phyloP scores from a whole-genome alignment of 2,888 invertebrate species.

The Acronicta psi region DNA sequence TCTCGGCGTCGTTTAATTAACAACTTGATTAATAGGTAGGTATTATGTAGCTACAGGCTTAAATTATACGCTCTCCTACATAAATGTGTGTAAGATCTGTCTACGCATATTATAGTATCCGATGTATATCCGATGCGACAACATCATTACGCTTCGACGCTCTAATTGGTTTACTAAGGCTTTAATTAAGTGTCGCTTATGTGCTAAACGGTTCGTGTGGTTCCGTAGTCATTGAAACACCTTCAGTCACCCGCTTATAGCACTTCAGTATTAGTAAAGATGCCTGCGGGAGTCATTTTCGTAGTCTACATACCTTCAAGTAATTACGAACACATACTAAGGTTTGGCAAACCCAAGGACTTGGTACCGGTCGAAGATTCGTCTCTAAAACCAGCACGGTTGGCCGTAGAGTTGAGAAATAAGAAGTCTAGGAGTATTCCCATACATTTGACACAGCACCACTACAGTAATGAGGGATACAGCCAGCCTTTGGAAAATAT shows the following conservation, averaged over 20 bases:
- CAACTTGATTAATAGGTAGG: not conserved
- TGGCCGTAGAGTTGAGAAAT: conserved; percentile 77
- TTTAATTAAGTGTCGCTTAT: conserved; percentile 63
- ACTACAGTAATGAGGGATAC: conserved; percentile 77
- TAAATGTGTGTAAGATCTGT: not conserved
- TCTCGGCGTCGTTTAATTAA: not conserved
- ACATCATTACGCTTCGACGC: conserved; percentile 30
- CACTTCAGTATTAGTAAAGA: conserved; percentile 52
- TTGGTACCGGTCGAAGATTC: conserved; percentile 66
- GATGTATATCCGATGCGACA: conserved; percentile 25
- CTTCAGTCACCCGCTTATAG: conserved; percentile 22
- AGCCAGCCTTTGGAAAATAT: conserved; percentile 76
- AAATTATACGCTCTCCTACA: conserved; percentile 3
- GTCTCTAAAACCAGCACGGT: conserved; percentile 67
- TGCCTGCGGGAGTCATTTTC: conserved; percentile 91
- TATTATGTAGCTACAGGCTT: not conserved
- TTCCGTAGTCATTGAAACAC: conserved; percentile 37
- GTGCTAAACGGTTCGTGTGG: conserved; percentile 47
- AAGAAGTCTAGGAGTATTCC: conserved; percentile 81
- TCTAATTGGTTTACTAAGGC: conserved; percentile 59
- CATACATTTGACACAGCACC: conserved; percentile 77
- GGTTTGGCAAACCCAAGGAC: conserved; percentile 84
- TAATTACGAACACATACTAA: conserved; percentile 90
- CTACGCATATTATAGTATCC: conserved; percentile 9
- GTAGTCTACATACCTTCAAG: conserved; percentile 92